Percentiles rank a stretch among this genome's conserved stretches.
Evolutionary conservation across 1,140 invertebrate genomes (phyloP).

Genomic region (Procambarus virginalis): DNA sequence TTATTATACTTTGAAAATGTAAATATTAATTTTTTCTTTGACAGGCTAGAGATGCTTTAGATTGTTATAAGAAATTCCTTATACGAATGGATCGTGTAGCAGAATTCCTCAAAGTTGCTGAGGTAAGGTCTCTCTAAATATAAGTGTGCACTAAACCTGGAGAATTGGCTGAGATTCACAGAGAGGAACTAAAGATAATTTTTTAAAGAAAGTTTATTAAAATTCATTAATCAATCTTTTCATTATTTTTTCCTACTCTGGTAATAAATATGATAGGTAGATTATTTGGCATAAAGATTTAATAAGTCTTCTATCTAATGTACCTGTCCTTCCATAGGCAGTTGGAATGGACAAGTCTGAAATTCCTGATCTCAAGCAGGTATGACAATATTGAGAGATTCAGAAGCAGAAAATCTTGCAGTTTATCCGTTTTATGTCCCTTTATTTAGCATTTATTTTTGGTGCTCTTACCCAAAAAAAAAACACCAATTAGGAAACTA

Average conservation of each 20-base stretch:
- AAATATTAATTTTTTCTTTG: background rate
- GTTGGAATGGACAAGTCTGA: conserved; percentile 72
- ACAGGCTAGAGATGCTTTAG: conserved; percentile 96
- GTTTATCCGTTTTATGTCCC: background rate
- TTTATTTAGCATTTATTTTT: conserved; percentile 7
- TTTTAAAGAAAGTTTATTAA: background rate
- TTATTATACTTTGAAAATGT: too few relatives aligned
- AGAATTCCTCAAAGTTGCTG: conserved; percentile 97
- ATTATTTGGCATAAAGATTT: conserved; percentile 20
- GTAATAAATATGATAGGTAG: background rate
- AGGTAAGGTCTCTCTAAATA: conserved; percentile 78
- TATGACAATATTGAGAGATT: conserved; percentile 46
- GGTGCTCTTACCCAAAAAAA: background rate
- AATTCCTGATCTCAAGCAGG: conserved; percentile 71
- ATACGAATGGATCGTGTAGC: conserved; percentile 98
- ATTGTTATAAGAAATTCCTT: conserved; percentile 99
- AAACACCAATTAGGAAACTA: background rate
- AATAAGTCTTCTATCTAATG: conserved; percentile 19
- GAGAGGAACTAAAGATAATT: background rate
- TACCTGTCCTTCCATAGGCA: conserved; percentile 59
- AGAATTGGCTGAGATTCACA: background rate
- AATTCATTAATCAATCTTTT: background rate
- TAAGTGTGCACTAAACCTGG: background rate
- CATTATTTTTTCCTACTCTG: background rate
- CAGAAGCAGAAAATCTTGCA: background rate